phyloP scores from a whole-genome alignment of 2,113 vertebrate species.

The Petrocephalus microphthalmus region DNA sequence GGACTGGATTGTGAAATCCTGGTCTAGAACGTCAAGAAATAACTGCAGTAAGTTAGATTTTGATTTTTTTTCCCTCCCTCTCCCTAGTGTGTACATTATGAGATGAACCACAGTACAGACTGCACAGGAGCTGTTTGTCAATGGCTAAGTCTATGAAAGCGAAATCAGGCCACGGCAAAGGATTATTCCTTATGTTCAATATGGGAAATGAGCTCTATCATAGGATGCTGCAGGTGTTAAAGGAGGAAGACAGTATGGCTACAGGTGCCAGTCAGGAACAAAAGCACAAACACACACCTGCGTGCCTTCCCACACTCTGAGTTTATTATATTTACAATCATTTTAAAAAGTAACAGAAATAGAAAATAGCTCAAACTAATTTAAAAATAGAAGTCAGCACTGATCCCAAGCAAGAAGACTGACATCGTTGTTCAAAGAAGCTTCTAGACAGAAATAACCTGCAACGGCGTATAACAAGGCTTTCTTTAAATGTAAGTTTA shows the following conservation, averaged over 20 bases:
- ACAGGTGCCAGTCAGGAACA: not conserved
- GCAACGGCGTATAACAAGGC: constrained; percentile 22
- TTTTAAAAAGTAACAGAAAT: constrained; percentile 45
- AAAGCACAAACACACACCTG: not conserved
- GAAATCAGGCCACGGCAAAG: not conserved
- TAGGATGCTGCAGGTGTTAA: not conserved
- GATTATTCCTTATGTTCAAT: not conserved
- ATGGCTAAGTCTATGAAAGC: not conserved
- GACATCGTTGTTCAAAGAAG: constrained; percentile 11
- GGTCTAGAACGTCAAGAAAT: not conserved
- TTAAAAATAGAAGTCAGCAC: constrained; percentile 35
- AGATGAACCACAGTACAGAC: not conserved
- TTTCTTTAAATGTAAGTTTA: constrained; percentile 17
- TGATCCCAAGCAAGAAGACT: constrained; percentile 29
- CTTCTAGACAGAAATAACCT: constrained; percentile 24
- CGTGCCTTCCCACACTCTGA: constrained; percentile 30
- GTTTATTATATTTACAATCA: constrained; percentile 44
- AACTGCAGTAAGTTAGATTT: not conserved
- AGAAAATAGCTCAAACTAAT: constrained; percentile 42
- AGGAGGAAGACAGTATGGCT: too few species aligned
- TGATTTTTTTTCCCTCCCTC: not conserved
- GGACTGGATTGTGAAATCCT: not conserved
- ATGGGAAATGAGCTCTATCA: not conserved
- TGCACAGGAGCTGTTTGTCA: not conserved
- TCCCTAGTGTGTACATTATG: not conserved